phyloP scores from a whole-genome alignment of 2,113 vertebrate species.

The Tenebrosternarchus preto region DNA sequence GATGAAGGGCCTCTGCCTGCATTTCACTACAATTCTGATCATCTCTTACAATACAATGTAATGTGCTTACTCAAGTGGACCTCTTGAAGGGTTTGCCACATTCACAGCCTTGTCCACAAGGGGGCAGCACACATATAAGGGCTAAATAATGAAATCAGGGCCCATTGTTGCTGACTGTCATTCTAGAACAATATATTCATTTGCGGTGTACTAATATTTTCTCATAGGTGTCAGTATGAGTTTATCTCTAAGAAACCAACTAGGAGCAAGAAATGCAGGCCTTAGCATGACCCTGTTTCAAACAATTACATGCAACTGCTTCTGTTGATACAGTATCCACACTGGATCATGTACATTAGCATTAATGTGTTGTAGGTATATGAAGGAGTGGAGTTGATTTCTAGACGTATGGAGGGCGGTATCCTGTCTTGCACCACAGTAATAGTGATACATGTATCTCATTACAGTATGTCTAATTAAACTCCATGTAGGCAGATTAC shows the following conservation, averaged over 20 bases:
- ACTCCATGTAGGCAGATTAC: slow-evolving; percentile 12
- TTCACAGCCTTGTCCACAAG: slow-evolving; percentile 27
- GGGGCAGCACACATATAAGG: slow-evolving; percentile 33
- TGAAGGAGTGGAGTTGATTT: background rate
- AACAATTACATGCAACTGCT: background rate
- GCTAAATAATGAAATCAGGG: background rate
- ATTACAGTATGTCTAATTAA: slow-evolving; percentile 46
- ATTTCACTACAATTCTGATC: too few relatives aligned
- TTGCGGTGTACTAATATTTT: too few relatives aligned
- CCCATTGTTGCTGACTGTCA: background rate
- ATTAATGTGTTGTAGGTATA: background rate
- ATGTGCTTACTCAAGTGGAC: too few relatives aligned
- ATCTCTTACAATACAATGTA: too few relatives aligned
- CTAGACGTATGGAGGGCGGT: background rate
- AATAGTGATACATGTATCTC: slow-evolving; percentile 40
- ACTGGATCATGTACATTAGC: background rate
- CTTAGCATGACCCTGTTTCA: too few relatives aligned
- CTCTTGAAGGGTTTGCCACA: background rate
- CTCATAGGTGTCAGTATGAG: too few relatives aligned
- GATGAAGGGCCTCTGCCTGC: too few relatives aligned
- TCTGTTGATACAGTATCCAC: background rate
- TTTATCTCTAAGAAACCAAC: too few relatives aligned
- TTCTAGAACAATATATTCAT: background rate
- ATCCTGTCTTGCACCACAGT: slow-evolving; percentile 10
- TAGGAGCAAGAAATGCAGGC: too few relatives aligned